A percentile compares a stretch with the other conserved stretches of the same genome.
Conservation (phyloP, 2,797 vertebrate species). For the Microctenopoma lineatum region DNA sequence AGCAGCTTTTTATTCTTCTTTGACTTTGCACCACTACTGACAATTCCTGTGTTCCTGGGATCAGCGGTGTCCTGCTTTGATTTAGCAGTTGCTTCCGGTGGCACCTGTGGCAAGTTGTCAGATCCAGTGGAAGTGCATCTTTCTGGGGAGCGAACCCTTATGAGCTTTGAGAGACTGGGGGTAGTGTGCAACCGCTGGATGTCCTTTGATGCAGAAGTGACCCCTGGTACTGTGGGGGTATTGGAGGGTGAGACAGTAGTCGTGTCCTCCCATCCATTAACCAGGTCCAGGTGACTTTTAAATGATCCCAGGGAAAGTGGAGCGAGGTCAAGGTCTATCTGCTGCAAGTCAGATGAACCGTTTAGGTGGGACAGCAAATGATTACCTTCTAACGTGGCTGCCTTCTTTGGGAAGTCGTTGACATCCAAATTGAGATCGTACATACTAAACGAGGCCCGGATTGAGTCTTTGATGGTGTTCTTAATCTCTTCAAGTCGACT, state of each 20-base stretch:
- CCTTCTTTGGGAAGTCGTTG: slow-evolving; percentile 96
- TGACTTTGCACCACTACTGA: slow-evolving; percentile 80
- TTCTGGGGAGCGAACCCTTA: slow-evolving; percentile 93
- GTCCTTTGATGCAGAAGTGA: slow-evolving; percentile 82
- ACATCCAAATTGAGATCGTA: slow-evolving; percentile 96
- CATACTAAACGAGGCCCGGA: slow-evolving; percentile 95
- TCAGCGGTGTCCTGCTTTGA: slow-evolving; percentile 83
- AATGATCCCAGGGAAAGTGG: slow-evolving; percentile 92
- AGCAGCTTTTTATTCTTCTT: slow-evolving; percentile 92
- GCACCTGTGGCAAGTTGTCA: slow-evolving; percentile 70
- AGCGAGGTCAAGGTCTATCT: slow-evolving; percentile 95
- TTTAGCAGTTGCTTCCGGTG: slow-evolving; percentile 67
- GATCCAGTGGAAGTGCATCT: slow-evolving; percentile 78
- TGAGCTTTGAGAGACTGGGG: slow-evolving; percentile 93
- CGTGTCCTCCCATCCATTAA: slow-evolving; percentile 84
- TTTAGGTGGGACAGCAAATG: slow-evolving; percentile 93
- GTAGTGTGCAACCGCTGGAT: slow-evolving; percentile 90
- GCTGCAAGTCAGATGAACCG: slow-evolving; percentile 91
- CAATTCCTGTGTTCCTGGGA: slow-evolving; percentile 63
- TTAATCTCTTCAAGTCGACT: slow-evolving; percentile 98
- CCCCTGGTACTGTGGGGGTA: slow-evolving; percentile 39
- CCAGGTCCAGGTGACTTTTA: slow-evolving; percentile 87
- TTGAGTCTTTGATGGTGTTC: slow-evolving; percentile 98
- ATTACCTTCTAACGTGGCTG: slow-evolving; percentile 91
- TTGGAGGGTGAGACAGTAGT: slow-evolving; percentile 54